These are phyloP conservation scores for Lasioglossum malachurum DNA, from an alignment of 2,888 invertebrate species.

Conservation along the genomic window DNA sequence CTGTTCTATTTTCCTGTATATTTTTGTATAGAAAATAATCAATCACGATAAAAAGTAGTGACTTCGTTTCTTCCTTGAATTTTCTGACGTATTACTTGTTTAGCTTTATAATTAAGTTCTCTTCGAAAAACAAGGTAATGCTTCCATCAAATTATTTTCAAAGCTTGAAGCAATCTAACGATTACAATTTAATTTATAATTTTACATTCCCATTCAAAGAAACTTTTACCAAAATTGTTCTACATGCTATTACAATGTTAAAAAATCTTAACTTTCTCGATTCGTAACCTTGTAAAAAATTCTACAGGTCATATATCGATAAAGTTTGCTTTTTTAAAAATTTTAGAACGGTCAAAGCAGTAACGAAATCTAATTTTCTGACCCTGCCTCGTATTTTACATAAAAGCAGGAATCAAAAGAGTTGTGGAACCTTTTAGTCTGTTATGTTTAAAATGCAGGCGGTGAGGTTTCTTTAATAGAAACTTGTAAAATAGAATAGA, in stretches of 20 bases:
- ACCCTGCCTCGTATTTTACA: too few species aligned
- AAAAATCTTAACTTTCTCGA: neutral
- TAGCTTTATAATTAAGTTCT: neutral
- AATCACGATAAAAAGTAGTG: neutral
- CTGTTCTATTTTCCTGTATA: slow-evolving; percentile 12
- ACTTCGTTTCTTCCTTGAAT: neutral
- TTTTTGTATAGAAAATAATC: slow-evolving; percentile 47
- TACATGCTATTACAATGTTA: neutral
- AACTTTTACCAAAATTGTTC: neutral
- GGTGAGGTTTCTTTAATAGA: too few species aligned
- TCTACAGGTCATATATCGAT: neutral
- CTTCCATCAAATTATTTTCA: neutral
- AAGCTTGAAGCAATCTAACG: neutral
- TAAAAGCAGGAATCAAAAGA: too few species aligned
- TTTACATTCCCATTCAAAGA: accelerated
- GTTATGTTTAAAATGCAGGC: too few species aligned
- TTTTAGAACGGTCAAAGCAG: too few species aligned
- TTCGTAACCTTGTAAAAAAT: neutral
- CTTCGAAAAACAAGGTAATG: neutral
- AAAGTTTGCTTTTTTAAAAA: neutral
- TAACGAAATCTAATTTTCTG: too few species aligned
- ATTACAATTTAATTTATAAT: neutral
- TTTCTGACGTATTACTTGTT: neutral
- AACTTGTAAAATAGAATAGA: too few species aligned
- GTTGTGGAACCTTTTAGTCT: too few species aligned